phyloP scores from a whole-genome alignment of 2,888 invertebrate genomes.

The Phaonia tiefii region DNA sequence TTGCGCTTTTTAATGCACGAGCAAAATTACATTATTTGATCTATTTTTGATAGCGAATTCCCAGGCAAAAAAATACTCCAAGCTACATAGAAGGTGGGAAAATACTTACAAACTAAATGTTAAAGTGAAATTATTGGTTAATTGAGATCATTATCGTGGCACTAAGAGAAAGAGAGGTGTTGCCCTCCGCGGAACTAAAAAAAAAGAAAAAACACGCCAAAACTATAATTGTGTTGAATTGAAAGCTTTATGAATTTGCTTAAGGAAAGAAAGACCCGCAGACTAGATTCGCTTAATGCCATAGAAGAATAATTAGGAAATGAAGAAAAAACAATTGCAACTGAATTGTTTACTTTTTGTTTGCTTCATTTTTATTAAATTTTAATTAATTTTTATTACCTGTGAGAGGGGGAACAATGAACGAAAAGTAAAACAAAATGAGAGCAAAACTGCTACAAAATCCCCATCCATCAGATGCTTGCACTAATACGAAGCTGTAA shows the following conservation, averaged over 20 bases:
- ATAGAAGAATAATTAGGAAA: constrained; percentile 34
- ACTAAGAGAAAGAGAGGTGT: constrained; percentile 31
- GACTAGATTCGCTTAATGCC: too few species aligned
- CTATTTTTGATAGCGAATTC: neutral
- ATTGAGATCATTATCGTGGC: constrained; percentile 61
- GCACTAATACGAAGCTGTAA: constrained; percentile 28
- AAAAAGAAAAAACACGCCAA: constrained; percentile 51
- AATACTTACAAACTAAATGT: constrained; percentile 33
- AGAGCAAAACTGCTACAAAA: neutral
- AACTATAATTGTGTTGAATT: constrained; percentile 61
- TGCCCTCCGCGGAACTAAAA: neutral
- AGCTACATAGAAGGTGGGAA: constrained; percentile 32
- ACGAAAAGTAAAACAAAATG: neutral
- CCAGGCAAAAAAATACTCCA: constrained; percentile 15
- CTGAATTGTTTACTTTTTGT: neutral
- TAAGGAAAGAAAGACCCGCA: neutral
- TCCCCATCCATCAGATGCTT: neutral
- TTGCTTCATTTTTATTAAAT: constrained; percentile 23
- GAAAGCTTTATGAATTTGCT: constrained; percentile 62
- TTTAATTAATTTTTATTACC: constrained; percentile 52
- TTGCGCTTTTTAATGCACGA: too few species aligned
- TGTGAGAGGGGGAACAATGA: neutral
- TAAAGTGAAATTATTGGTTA: constrained; percentile 64
- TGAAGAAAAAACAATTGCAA: constrained; percentile 14
- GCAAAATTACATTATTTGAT: neutral